phyloP scores from a whole-genome alignment of 1,140 invertebrate genomes.

The Lordiphosa stackelbergi region DNA sequence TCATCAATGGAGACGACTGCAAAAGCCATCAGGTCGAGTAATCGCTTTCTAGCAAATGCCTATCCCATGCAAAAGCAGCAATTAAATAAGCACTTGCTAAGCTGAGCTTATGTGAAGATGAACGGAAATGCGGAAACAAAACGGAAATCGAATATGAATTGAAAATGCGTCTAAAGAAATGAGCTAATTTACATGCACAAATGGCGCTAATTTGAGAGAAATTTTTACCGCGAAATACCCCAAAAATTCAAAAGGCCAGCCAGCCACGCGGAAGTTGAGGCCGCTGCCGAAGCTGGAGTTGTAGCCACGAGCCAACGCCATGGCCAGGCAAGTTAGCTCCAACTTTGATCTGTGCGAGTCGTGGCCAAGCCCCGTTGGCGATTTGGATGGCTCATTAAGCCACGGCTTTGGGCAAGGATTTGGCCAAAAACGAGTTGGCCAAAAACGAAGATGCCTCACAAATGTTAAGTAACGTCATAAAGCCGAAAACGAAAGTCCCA shows the following conservation, averaged over 20 bases:
- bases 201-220: conserved; percentile 67
- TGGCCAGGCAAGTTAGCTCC: conserved; percentile 2
- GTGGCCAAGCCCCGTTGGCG: conserved; percentile 25
- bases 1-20: neutral
- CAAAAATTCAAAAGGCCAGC: conserved; percentile 22
- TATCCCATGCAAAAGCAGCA: conserved; percentile 9
- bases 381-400: conserved; percentile 46
- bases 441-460: conserved; percentile 36
- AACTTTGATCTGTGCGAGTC: conserved; percentile 44
- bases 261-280: conserved; percentile 46
- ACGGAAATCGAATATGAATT: conserved; percentile 39
- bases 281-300: neutral
- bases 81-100: conserved; percentile 7
- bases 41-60: conserved; percentile 19
- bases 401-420: conserved; percentile 59
- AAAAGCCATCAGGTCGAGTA: neutral
- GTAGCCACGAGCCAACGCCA: conserved; percentile 13
- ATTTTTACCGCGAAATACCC: conserved; percentile 38
- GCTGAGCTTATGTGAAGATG: conserved; percentile 13
- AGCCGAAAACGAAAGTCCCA: conserved; percentile 30
- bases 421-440: conserved; percentile 43
- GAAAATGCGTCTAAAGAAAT: conserved; percentile 52
- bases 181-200: conserved; percentile 63
- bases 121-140: conserved; percentile 40
- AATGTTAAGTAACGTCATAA: conserved; percentile 54